Conservation (phyloP, 2,888 invertebrate genomes). For the Tipula unca region DNA sequence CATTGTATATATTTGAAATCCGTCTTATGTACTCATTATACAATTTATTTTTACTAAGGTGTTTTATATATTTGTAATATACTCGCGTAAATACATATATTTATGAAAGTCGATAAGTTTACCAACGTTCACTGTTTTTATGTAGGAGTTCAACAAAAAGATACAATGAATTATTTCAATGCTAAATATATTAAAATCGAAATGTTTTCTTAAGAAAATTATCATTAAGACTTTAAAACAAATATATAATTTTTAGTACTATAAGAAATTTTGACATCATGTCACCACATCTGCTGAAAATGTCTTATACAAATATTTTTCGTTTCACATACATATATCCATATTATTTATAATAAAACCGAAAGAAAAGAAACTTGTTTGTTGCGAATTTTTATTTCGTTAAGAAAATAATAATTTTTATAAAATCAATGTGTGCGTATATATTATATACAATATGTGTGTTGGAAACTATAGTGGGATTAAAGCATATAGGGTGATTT, state of each 20-base stretch:
- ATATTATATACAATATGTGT: neutral
- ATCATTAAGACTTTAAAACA: neutral
- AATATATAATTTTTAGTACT: neutral
- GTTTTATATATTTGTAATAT: neutral
- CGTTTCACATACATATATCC: neutral
- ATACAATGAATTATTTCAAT: neutral
- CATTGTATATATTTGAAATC: neutral
- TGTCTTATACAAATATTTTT: neutral
- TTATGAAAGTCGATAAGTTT: neutral
- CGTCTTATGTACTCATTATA: neutral
- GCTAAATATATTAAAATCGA: neutral
- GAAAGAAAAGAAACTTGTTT: neutral
- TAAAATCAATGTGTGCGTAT: neutral
- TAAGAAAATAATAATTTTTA: neutral
- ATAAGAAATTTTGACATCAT: neutral
- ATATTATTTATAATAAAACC: neutral
- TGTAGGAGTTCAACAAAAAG: neutral
- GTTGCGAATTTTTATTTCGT: neutral
- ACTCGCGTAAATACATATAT: no score
- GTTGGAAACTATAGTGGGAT: neutral
- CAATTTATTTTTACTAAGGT: neutral
- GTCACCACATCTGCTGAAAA: neutral
- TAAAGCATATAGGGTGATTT: neutral
- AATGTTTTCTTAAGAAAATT: slow-evolving; percentile 8
- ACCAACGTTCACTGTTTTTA: neutral